Percentiles rank a stretch among this genome's conserved stretches.
These are phyloP conservation scores for Albula glossodonta DNA, from an alignment of 2,113 vertebrate genomes.

Conservation along the genomic window DNA sequence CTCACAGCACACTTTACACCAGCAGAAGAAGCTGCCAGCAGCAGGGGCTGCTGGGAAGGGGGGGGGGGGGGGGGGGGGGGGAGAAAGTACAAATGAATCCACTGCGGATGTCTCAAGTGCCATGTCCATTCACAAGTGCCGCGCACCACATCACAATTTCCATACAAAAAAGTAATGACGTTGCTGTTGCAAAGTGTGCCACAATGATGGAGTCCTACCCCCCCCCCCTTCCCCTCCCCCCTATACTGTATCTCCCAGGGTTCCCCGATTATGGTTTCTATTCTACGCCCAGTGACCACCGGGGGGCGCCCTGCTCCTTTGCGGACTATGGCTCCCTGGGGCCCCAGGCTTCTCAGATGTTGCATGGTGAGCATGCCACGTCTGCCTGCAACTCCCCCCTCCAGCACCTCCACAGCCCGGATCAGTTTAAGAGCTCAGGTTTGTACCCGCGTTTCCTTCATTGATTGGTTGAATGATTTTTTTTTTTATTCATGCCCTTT, in stretches of 20 bases:
- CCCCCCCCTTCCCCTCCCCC: slow-evolving; percentile 38
- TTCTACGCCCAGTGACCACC: slow-evolving; percentile 67
- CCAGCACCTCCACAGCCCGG: slow-evolving; percentile 64
- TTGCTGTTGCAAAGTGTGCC: slow-evolving; percentile 47
- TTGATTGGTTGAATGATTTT: slow-evolving; percentile 31
- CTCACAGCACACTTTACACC: background rate
- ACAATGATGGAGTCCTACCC: slow-evolving; percentile 61
- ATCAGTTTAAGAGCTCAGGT: slow-evolving; percentile 78
- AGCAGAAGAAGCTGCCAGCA: background rate
- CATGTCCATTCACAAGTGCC: background rate
- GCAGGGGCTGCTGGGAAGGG: background rate
- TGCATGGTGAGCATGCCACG: slow-evolving; percentile 70
- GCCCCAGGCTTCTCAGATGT: slow-evolving; percentile 70
- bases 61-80: background rate
- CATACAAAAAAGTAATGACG: slow-evolving; percentile 43
- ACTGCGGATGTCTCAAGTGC: background rate
- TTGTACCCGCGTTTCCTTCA: slow-evolving; percentile 64
- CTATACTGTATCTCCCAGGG: slow-evolving; percentile 62
- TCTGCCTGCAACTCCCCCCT: slow-evolving; percentile 67
- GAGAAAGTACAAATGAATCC: background rate
- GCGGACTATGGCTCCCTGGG: slow-evolving; percentile 73
- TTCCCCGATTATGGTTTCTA: slow-evolving; percentile 73
- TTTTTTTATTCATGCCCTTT: slow-evolving; percentile 42
- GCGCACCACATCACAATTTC: slow-evolving; percentile 27
- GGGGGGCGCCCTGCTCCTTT: slow-evolving; percentile 68